Conservation (phyloP, 2,888 invertebrate genomes). For the Julus scandinavius region DNA sequence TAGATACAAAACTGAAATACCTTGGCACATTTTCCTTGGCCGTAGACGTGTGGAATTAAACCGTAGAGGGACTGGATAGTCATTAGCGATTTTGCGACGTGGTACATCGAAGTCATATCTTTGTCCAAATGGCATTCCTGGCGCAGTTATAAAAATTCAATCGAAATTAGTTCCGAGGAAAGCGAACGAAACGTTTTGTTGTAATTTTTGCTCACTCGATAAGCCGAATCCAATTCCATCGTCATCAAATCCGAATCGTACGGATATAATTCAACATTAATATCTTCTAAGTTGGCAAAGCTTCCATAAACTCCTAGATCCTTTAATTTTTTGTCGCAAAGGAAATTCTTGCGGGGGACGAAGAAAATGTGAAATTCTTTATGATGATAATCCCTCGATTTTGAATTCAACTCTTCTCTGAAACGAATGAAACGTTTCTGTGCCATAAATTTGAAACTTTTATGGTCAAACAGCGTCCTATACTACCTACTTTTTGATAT, state of each 20-base stretch:
- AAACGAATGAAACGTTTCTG: not conserved
- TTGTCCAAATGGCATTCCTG: slow-evolving; percentile 86
- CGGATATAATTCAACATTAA: slow-evolving; percentile 88
- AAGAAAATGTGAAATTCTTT: slow-evolving; percentile 90
- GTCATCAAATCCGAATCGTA: slow-evolving; percentile 93
- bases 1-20: not conserved
- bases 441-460: not conserved
- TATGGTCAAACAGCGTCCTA: not conserved
- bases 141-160: too few species aligned
- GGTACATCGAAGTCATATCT: not conserved
- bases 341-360: slow-evolving; percentile 84
- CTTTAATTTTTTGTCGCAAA: slow-evolving; percentile 86
- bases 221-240: slow-evolving; percentile 85
- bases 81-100: too few species aligned
- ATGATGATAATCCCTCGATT: slow-evolving; percentile 61
- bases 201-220: slow-evolving; percentile 70
- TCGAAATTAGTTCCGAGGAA: too few species aligned
- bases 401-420: slow-evolving; percentile 24
- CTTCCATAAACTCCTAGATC: slow-evolving; percentile 82
- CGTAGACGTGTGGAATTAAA: too few species aligned
- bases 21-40: too few species aligned
- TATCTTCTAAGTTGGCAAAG: slow-evolving; percentile 82
- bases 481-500: slow-evolving; percentile 71
- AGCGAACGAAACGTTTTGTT: too few species aligned
- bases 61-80: too few species aligned